Evolutionary conservation across 2,797 vertebrate genomes (phyloP).

Genomic region (Sciaenops ocellatus): DNA sequence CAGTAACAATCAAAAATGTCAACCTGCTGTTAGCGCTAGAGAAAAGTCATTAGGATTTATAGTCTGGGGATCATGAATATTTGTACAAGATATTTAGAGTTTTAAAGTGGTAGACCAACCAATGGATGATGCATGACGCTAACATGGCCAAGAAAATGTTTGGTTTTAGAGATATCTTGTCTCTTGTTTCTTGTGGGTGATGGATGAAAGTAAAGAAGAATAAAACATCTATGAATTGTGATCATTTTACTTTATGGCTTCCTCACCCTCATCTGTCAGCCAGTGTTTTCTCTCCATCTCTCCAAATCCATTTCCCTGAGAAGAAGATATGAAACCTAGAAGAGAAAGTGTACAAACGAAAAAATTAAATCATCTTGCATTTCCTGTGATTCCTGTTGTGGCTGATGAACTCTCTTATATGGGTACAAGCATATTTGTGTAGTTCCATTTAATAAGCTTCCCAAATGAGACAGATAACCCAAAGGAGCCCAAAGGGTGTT

Average conservation of each 20-base stretch:
- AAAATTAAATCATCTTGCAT: not conserved
- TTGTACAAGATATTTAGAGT: too few species aligned
- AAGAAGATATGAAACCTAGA: conserved; percentile 44
- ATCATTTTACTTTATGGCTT: not conserved
- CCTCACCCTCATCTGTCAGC: conserved; percentile 59
- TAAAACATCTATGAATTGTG: not conserved
- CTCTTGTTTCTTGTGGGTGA: not conserved
- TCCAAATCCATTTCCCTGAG: conserved; percentile 54
- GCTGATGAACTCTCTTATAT: not conserved
- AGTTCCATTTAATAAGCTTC: not conserved
- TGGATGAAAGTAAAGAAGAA: not conserved
- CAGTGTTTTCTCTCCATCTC: conserved; percentile 70
- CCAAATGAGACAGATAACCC: not conserved
- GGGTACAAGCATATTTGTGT: not conserved
- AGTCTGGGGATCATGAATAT: too few species aligned
- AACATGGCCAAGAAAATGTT: too few species aligned
- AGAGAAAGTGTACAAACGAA: not conserved
- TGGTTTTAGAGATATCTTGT: not conserved
- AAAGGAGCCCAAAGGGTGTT: not conserved
- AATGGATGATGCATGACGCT: too few species aligned
- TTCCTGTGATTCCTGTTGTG: not conserved
- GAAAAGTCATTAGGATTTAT: too few species aligned
- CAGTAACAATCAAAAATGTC: too few species aligned
- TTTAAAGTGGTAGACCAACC: too few species aligned
- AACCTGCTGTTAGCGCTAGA: too few species aligned